These are phyloP conservation scores for Microchrysa polita DNA, from an alignment of 2,888 invertebrate species.

Conservation along the genomic window DNA sequence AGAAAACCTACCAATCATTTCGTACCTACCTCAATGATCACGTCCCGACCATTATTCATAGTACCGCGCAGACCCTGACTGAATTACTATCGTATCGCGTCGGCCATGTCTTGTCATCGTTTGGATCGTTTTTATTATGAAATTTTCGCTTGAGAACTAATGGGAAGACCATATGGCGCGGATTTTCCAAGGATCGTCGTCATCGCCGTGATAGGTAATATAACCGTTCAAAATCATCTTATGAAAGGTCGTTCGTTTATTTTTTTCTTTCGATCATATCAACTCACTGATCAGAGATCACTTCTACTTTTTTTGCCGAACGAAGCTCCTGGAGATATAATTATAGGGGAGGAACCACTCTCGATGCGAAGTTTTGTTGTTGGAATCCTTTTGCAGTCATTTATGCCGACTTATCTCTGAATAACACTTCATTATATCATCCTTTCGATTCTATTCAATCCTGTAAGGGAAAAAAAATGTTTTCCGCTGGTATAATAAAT, in stretches of 20 bases:
- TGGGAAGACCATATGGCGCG: constrained; percentile 39
- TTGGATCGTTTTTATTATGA: background rate
- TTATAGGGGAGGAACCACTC: constrained; percentile 20
- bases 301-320: constrained; percentile 1
- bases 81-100: background rate
- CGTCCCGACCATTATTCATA: background rate
- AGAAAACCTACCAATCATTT: constrained; percentile 20
- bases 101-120: no score
- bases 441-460: background rate
- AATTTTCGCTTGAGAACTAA: constrained; percentile 29
- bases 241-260: constrained; percentile 4
- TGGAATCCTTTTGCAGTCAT: constrained; percentile 20
- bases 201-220: constrained; percentile 1
- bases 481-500: background rate
- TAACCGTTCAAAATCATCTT: constrained; percentile 13
- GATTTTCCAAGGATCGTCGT: constrained; percentile 23
- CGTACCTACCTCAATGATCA: constrained; percentile 37
- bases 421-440: constrained; percentile 33
- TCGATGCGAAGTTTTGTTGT: constrained; percentile 19
- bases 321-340: constrained; percentile 1
- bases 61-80: background rate
- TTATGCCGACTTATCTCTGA: constrained; percentile 35
- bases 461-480: background rate
- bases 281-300: constrained; percentile 4
- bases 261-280: background rate